These are phyloP conservation scores for Microplitis manilae DNA, from an alignment of 2,888 invertebrate species.

Conservation along the genomic window DNA sequence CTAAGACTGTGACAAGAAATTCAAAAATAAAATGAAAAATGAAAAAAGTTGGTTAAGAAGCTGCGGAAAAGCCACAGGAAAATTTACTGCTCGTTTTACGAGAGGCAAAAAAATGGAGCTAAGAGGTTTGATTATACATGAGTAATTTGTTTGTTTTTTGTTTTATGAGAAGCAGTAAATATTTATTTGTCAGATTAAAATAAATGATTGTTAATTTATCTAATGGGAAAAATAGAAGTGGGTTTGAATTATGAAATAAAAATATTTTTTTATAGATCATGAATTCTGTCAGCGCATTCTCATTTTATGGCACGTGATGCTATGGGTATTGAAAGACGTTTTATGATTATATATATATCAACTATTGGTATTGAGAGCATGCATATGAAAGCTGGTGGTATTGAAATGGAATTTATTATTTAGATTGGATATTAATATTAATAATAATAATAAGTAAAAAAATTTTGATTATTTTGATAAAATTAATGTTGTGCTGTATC, in stretches of 20 bases:
- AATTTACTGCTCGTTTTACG: not conserved
- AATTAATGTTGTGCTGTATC: no score
- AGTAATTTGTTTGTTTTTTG: no score
- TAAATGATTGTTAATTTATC: no score
- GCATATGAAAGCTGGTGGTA: slow-evolving; percentile 26
- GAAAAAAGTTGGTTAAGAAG: slow-evolving; percentile 1
- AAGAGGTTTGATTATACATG: no score
- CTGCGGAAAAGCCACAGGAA: not conserved
- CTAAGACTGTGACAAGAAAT: not conserved
- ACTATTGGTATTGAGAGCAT: slow-evolving; percentile 45
- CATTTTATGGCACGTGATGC: slow-evolving; percentile 42
- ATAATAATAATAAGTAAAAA: not conserved
- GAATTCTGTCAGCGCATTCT: slow-evolving; percentile 48
- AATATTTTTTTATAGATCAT: slow-evolving; percentile 31
- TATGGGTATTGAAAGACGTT: slow-evolving; percentile 41
- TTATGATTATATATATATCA: not conserved
- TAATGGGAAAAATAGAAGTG: no score
- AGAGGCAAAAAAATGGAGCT: no score
- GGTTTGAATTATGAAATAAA: slow-evolving; percentile 17
- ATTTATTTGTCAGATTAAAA: no score
- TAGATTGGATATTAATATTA: not conserved
- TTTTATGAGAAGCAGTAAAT: no score
- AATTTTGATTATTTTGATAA: no score
- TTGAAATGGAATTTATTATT: slow-evolving; percentile 19
- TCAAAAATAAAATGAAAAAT: not conserved